Evolutionary conservation across 2,113 vertebrate genomes (phyloP), one percentile per base, ranked within the genome.

Genomic region (Lampris megalopsis): DNA sequence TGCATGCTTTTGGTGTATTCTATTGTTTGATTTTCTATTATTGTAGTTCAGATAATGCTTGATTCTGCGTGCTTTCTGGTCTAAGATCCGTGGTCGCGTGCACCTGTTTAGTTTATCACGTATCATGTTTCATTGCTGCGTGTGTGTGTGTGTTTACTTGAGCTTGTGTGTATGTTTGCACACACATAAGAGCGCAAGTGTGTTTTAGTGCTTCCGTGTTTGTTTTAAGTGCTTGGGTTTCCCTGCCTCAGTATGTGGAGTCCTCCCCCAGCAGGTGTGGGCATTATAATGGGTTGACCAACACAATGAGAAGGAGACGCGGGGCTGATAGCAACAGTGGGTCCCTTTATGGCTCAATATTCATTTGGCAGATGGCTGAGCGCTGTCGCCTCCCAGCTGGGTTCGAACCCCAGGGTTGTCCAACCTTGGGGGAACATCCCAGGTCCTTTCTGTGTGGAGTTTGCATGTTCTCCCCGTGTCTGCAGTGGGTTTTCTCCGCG

Each of bases 191-290:
- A 75, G 77, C 61, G 58, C 74, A 70, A 79, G 76, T 76, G 71
- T 60, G 37, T 63, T 77, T 80, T 35, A n/a, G 37, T 63, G 38
- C 40, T 8, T 6, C 68, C 42, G 75, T 76, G 80, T 83, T 76
- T 81, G 68, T 63, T 85, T 70, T 68, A 36, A 71, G 49, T 49
- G 68, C 71, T 86, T 71, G 9, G 82, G 63, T 86, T 88, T 83
- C 78, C 71, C 58, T 72, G 35, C 13, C 49, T 68, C 35, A 37
- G 50, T 63, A 52, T 62, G 43, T 72, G 62, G 64, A 49, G 80
- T 68, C 72, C 64, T 67, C 54, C 57, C 70, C 60, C 79, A 59
- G 88, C 88, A 89, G 87, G 89, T 92, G 90, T 87, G 83, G 83
- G 83, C 24, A 24, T 24, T 24, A 24, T 24, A 90, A 88, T 76